A percentile compares a stretch with the other conserved stretches of the same genome.
Conservation (phyloP, 2,113 vertebrate genomes). For the Ondatra zibethicus region DNA sequence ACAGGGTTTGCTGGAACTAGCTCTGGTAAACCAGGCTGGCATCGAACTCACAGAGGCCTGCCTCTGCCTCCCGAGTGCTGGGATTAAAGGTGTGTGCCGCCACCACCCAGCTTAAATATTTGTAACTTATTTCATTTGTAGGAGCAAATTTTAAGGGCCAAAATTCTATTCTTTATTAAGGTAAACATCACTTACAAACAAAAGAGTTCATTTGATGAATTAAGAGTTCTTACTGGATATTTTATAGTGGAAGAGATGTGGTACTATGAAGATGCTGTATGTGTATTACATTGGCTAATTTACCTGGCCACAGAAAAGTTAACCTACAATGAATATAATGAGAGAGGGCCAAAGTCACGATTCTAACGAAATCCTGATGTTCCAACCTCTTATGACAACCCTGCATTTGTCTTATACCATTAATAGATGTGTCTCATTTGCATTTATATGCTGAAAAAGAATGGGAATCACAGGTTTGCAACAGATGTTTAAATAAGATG, state of each 20-base stretch:
- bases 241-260: background rate
- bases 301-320: background rate
- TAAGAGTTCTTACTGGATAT: background rate
- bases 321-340: background rate
- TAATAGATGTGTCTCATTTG: background rate
- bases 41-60: too few species aligned
- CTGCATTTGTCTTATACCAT: background rate
- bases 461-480: background rate
- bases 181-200: background rate
- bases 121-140: background rate
- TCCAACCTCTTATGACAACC: background rate
- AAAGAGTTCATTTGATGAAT: background rate
- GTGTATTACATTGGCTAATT: background rate
- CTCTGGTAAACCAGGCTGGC: too few species aligned
- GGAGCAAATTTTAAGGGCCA: background rate
- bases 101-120: background rate
- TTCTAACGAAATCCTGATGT: background rate
- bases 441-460: background rate
- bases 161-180: background rate
- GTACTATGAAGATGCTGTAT: background rate
- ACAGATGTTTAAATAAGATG: background rate
- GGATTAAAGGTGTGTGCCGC: too few species aligned
- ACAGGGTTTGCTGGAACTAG: too few species aligned
- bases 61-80: too few species aligned
- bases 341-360: background rate